Evolutionary conservation across 2,113 vertebrate genomes (phyloP).

Genomic region (Entelurus aequoreus): DNA sequence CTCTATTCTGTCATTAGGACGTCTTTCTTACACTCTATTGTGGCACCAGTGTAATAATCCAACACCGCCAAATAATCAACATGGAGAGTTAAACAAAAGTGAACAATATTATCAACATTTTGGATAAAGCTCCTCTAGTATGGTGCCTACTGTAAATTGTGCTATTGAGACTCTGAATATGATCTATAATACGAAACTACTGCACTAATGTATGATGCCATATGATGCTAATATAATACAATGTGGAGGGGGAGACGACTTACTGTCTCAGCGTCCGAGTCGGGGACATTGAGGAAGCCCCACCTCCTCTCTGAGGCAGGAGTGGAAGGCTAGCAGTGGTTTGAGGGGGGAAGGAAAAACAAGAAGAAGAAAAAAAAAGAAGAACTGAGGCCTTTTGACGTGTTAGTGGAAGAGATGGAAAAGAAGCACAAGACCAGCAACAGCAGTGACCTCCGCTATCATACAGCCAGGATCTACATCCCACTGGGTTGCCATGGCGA

Average conservation of each 20-base stretch:
- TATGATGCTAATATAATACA: neutral
- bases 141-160: too few species aligned
- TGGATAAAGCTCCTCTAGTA: too few species aligned
- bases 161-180: too few species aligned
- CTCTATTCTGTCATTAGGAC: too few species aligned
- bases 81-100: too few species aligned
- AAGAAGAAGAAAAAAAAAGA: constrained; percentile 10
- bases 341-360: constrained; percentile 26
- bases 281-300: constrained; percentile 89
- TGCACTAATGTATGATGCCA: too few species aligned
- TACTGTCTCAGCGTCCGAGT: constrained; percentile 95
- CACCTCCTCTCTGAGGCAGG: constrained; percentile 85
- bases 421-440: constrained; percentile 22
- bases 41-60: too few species aligned
- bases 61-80: too few species aligned
- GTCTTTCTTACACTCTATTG: too few species aligned
- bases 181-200: too few species aligned
- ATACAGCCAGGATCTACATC: constrained; percentile 37
- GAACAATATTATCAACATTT: too few species aligned
- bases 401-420: constrained; percentile 31
- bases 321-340: constrained; percentile 77
- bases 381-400: constrained; percentile 36
- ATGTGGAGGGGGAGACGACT: constrained; percentile 65
- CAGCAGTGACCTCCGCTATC: constrained; percentile 15
- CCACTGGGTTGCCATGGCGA: constrained; percentile 61